Percentiles rank a stretch among this genome's conserved stretches.
phyloP scores from a whole-genome alignment of 2,888 invertebrate species.

The Plebejus anna region DNA sequence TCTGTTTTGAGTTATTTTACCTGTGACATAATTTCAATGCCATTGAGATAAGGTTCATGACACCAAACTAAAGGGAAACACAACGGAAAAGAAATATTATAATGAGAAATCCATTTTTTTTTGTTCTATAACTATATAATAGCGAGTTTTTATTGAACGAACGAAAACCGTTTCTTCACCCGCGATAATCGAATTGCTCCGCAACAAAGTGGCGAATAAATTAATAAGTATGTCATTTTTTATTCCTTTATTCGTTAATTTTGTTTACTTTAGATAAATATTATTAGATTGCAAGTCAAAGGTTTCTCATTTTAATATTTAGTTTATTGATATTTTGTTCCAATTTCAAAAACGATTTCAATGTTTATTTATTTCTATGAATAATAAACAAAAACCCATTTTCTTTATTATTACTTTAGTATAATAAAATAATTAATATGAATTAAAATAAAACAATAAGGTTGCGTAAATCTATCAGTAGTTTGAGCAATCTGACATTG shows the following conservation, averaged over 20 bases:
- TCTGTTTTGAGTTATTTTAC: neutral
- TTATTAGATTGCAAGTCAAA: neutral
- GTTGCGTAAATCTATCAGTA: neutral
- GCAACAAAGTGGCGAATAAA: too few species aligned
- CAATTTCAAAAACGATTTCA: neutral
- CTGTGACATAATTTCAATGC: too few species aligned
- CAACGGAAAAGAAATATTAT: too few species aligned
- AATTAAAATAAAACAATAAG: neutral
- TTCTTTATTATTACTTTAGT: neutral
- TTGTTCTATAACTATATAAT: too few species aligned
- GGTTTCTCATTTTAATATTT: slow-evolving; percentile 2
- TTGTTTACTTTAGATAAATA: neutral
- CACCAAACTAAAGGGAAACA: too few species aligned
- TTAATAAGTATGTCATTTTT: neutral
- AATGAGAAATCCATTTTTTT: too few species aligned
- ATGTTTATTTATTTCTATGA: slow-evolving; percentile 2
- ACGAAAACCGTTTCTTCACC: too few species aligned
- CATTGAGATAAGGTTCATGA: too few species aligned
- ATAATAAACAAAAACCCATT: neutral
- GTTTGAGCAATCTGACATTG: neutral
- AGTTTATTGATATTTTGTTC: neutral
- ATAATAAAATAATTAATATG: neutral
- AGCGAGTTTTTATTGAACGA: too few species aligned
- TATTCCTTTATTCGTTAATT: neutral
- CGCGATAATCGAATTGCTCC: too few species aligned